Base-by-base conservation (phyloP, 2,113 vertebrate genomes). In the Protomyctophum bolini region DNA sequence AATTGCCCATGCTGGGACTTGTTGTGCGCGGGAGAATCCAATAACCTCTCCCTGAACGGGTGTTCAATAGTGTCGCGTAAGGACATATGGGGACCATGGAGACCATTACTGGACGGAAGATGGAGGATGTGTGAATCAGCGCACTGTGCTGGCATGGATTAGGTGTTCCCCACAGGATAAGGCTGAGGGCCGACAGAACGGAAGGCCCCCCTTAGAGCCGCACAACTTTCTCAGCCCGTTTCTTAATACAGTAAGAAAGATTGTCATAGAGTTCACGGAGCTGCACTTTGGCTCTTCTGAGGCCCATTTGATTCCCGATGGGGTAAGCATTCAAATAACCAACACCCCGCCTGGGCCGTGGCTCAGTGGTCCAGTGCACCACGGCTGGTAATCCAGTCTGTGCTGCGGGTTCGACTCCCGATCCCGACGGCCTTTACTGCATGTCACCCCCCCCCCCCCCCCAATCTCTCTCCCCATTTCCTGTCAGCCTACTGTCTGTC, bases 21-120 rank as follows among this genome's bases (percentile, higher is more conserved):
- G 77, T 68, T 71, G 21, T 21, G 70, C 73, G 66, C 57, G 29
- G 55, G 68, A 76, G 52, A 85, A 83, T 88, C 76, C 73, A 86
- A 89, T 87, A 84, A 88, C 80, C 84, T 85, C 84, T 85, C 63
- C 75, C 58, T 73, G 76, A 82, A 80, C 61, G 57, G 80, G 80
- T 80, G 79, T 72, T 87, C 80, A 70, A 57, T 61, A 61, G 70
- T 33, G 64, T 81, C 70, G 68, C 68, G 66, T 75, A 71, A 83
- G 79, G 73, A 80, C 45, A 57, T 21, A 21, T 46, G 69, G 72
- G 73, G 66, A 85, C 68, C 58, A 61, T 2, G 65, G 71, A 11
- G 58, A 63, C 81, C 58, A 76, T 82, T 80, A 87, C 77, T 71
- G 84, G 50, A 70, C 68, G 69, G 66, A 69, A 82, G 85, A 77